Percentiles rank a stretch among this genome's conserved stretches.
Conservation (phyloP, 2,888 invertebrate species). For the Pollenia angustigena region DNA sequence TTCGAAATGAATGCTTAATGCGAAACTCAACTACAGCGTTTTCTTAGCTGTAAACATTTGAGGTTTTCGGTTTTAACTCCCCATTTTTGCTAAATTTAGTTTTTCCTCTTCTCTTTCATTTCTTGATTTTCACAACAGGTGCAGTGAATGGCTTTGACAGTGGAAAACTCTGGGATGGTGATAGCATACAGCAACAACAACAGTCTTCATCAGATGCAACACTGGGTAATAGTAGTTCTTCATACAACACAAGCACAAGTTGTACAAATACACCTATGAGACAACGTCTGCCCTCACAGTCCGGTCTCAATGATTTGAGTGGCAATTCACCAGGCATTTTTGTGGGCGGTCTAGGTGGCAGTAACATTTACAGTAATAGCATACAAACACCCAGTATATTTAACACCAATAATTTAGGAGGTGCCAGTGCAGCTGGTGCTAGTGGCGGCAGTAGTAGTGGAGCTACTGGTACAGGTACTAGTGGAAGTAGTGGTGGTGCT, state of each 20-base stretch:
- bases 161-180: slow-evolving; percentile 60
- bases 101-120: not conserved
- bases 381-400: slow-evolving; percentile 70
- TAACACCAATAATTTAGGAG: slow-evolving; percentile 55
- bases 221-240: slow-evolving; percentile 36
- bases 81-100: not conserved
- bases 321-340: slow-evolving; percentile 63
- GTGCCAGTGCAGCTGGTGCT: not conserved
- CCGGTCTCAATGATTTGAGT: slow-evolving; percentile 70
- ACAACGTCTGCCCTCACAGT: slow-evolving; percentile 68
- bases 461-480: slow-evolving; percentile 38
- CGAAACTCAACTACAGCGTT: not conserved
- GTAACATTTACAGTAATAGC: slow-evolving; percentile 67
- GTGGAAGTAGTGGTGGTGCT: slow-evolving; percentile 28
- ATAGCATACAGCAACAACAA: slow-evolving; percentile 50
- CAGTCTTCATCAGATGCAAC: slow-evolving; percentile 56
- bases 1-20: not conserved
- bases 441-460: not conserved
- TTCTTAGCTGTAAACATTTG: not conserved
- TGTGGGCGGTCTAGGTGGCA: slow-evolving; percentile 71
- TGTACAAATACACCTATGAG: slow-evolving; percentile 64
- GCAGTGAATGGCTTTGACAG: slow-evolving; percentile 68
- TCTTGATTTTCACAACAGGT: slow-evolving; percentile 39
- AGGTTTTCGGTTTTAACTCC: not conserved
- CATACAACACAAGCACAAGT: slow-evolving; percentile 52